These are phyloP conservation scores for Menidia beryllina DNA, from an alignment of 2,113 vertebrate species.

Conservation along the genomic window DNA sequence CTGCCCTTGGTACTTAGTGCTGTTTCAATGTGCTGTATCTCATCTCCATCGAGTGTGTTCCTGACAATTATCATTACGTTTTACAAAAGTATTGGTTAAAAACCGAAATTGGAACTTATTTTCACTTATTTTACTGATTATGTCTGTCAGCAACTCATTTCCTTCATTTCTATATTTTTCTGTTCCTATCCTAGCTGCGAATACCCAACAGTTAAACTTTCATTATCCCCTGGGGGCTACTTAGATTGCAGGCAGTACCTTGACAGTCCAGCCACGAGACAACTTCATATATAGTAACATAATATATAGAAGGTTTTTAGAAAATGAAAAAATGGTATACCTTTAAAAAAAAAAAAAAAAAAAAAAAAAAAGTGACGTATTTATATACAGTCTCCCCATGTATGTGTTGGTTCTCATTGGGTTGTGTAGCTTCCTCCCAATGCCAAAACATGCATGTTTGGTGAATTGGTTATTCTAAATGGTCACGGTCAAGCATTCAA, in stretches of 20 bases:
- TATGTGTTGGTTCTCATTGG: too few relatives aligned
- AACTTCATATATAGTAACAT: background rate
- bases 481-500: too few relatives aligned
- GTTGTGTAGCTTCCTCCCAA: too few relatives aligned
- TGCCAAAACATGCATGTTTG: too few relatives aligned
- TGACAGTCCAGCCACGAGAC: background rate
- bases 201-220: background rate
- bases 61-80: conserved; percentile 54
- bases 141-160: background rate
- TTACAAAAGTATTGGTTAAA: conserved; percentile 42
- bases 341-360: too few relatives aligned
- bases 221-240: too few relatives aligned
- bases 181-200: background rate
- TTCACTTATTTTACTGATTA: conserved; percentile 5
- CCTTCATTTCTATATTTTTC: background rate
- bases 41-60: conserved; percentile 11
- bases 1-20: conserved; percentile 6
- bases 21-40: conserved; percentile 33
- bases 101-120: conserved; percentile 20
- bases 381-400: too few relatives aligned
- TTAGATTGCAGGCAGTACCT: background rate
- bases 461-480: too few relatives aligned
- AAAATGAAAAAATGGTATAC: too few relatives aligned
- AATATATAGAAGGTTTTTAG: background rate
- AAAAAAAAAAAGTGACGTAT: too few relatives aligned